These are phyloP conservation scores for Octomys mimax DNA, from an alignment of 2,797 vertebrate species.

Conservation along the genomic window DNA sequence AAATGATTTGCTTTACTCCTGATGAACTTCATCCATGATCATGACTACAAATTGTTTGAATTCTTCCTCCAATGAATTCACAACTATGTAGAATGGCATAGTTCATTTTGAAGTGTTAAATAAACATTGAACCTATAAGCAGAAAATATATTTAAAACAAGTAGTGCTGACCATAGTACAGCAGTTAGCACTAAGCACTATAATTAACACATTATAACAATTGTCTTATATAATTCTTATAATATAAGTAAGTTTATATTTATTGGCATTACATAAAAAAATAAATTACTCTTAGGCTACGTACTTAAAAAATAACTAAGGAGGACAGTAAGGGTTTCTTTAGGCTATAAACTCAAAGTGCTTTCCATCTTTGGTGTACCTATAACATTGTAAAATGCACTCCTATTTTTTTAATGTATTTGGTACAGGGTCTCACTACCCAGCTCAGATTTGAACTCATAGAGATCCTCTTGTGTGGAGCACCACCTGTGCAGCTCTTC, in stretches of 20 bases:
- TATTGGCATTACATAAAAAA: background rate
- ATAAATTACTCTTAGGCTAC: background rate
- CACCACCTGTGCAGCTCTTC: too few species aligned
- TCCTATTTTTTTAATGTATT: background rate
- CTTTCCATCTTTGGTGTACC: background rate
- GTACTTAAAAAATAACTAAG: slow-evolving; percentile 1
- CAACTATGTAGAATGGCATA: background rate
- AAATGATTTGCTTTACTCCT: background rate
- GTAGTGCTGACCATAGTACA: background rate
- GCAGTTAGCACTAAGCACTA: background rate
- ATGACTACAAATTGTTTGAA: background rate
- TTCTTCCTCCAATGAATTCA: background rate
- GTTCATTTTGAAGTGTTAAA: slow-evolving; percentile 13
- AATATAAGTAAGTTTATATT: background rate
- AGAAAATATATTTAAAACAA: slow-evolving; percentile 44
- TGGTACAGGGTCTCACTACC: too few species aligned
- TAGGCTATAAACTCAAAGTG: background rate
- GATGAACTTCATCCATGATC: background rate
- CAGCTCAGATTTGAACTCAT: too few species aligned
- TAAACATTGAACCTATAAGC: slow-evolving; percentile 14
- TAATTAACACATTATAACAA: background rate
- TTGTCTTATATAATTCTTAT: slow-evolving; percentile 17
- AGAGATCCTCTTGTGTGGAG: too few species aligned
- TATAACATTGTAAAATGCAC: background rate
- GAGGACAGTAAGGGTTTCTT: background rate